Conservation (phyloP, 2,113 vertebrate species). For the Aptenodytes forsteri region DNA sequence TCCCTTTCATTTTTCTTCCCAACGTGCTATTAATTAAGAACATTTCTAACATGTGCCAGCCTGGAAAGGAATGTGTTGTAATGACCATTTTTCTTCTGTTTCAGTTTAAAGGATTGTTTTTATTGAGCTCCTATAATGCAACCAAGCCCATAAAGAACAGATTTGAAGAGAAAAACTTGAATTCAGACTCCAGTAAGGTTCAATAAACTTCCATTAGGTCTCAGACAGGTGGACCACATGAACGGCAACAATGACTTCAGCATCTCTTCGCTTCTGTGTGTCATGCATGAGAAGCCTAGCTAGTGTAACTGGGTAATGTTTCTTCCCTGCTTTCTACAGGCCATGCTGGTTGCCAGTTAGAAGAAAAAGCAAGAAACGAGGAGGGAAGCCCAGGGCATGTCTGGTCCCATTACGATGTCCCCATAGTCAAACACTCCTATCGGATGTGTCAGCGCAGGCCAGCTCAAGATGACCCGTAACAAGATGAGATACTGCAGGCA, state of each 20-base stretch:
- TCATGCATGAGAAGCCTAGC: background rate
- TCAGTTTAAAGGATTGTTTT: background rate
- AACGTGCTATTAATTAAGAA: background rate
- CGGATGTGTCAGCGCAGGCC: background rate
- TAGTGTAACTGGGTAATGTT: background rate
- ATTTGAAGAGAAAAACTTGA: background rate
- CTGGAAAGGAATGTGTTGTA: background rate
- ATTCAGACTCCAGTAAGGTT: background rate
- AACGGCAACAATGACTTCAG: background rate
- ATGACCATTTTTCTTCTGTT: background rate
- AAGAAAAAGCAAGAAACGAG: background rate
- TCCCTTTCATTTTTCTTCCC: background rate
- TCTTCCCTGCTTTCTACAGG: background rate
- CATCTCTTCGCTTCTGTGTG: background rate
- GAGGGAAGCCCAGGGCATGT: background rate
- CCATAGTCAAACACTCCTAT: background rate
- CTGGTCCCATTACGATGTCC: background rate
- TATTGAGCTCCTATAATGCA: background rate
- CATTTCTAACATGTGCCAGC: background rate
- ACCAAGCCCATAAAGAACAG: background rate
- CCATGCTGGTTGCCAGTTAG: background rate
- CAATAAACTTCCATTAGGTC: background rate
- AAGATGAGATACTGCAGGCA: background rate
- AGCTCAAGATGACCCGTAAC: background rate
- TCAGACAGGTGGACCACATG: background rate